Percentiles rank a stretch among this genome's conserved stretches.
phyloP scores from a whole-genome alignment of 1,140 invertebrate genomes.

The Bombus polaris region DNA sequence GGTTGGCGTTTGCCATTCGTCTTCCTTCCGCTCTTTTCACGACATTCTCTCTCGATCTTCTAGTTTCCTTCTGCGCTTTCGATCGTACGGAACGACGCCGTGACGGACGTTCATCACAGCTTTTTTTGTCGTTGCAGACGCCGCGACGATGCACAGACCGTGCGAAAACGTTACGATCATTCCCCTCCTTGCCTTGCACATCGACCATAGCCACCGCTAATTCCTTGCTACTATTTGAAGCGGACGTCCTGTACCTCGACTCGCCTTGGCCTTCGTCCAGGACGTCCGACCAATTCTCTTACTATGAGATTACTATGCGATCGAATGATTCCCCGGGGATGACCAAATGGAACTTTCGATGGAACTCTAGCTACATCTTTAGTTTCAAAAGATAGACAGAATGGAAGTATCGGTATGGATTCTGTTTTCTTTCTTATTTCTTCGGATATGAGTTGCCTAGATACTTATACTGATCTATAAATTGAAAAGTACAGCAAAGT shows the following conservation, averaged over 20 bases:
- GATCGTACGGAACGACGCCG: slow-evolving; percentile 67
- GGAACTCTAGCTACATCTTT: background rate
- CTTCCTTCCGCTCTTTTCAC: background rate
- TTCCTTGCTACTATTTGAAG: slow-evolving; percentile 68
- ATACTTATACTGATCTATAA: too few relatives aligned
- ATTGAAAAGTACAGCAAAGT: too few relatives aligned
- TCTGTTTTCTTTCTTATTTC: too few relatives aligned
- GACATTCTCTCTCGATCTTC: background rate
- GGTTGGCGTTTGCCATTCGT: slow-evolving; percentile 68
- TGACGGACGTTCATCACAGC: slow-evolving; percentile 68
- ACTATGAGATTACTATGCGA: slow-evolving; percentile 3
- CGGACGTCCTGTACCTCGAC: slow-evolving; percentile 31
- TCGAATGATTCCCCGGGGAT: background rate
- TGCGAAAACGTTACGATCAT: slow-evolving; percentile 70
- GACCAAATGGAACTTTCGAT: background rate
- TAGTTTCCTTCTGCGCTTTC: slow-evolving; percentile 59
- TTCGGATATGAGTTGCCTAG: too few relatives aligned
- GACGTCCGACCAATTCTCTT: slow-evolving; percentile 42
- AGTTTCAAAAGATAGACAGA: too few relatives aligned
- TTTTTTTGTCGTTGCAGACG: slow-evolving; percentile 47
- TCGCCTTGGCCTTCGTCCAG: slow-evolving; percentile 63
- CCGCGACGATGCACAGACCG: slow-evolving; percentile 39
- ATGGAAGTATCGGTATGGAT: too few relatives aligned
- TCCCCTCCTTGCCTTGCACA: slow-evolving; percentile 23
- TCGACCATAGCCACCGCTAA: slow-evolving; percentile 44